Conservation (phyloP, 2,888 invertebrate genomes). For the Eulithis testata region DNA sequence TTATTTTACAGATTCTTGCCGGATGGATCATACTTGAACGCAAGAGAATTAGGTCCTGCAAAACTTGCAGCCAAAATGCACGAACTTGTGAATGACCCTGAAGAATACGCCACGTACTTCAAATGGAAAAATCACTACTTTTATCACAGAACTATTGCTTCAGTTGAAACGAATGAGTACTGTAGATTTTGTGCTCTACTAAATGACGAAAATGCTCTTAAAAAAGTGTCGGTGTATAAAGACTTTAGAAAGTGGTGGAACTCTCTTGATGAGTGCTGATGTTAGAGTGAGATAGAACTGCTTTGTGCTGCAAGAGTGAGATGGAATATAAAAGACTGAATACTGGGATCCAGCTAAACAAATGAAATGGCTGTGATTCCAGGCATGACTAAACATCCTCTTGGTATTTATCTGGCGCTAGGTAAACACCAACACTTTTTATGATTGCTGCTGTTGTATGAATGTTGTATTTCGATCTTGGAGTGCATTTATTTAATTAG, state of each 20-base stretch:
- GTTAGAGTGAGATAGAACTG: not conserved
- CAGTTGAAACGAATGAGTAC: conserved; percentile 65
- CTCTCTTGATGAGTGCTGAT: conserved; percentile 42
- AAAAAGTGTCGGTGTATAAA: conserved; percentile 51
- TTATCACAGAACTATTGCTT: conserved; percentile 56
- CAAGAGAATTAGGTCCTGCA: conserved; percentile 51
- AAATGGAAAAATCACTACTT: conserved; percentile 71
- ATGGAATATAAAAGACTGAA: no score
- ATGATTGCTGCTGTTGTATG: no score
- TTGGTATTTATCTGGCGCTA: no score
- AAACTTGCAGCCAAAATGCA: conserved; percentile 62
- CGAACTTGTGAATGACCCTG: conserved; percentile 58
- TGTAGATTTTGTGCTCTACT: conserved; percentile 68
- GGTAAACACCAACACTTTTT: no score
- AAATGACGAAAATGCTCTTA: conserved; percentile 57
- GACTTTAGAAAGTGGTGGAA: conserved; percentile 70
- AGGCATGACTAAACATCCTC: no score
- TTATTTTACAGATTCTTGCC: conserved; percentile 69
- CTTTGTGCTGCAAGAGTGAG: not conserved
- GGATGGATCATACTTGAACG: conserved; percentile 69
- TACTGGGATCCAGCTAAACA: no score
- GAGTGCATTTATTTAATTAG: no score
- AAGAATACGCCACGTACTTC: conserved; percentile 65
- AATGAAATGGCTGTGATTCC: no score
- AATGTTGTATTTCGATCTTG: no score